Percentiles rank a stretch among this genome's conserved stretches.
These are phyloP conservation scores for Sycobia sp. DNA, from an alignment of 1,140 invertebrate genomes.

Conservation along the genomic window DNA sequence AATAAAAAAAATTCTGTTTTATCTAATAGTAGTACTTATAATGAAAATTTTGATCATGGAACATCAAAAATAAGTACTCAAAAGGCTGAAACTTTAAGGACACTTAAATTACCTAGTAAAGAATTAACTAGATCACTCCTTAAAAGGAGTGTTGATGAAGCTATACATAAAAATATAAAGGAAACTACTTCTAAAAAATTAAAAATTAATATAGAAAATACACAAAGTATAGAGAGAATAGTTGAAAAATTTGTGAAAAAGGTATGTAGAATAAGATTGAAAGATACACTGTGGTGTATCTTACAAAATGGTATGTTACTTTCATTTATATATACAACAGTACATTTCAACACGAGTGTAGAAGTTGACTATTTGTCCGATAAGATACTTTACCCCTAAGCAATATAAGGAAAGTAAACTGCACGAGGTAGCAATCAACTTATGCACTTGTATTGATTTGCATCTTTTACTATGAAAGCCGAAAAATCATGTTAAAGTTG, in stretches of 20 bases:
- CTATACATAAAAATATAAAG: constrained; percentile 2
- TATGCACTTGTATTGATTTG: too few relatives aligned
- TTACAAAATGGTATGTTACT: too few relatives aligned
- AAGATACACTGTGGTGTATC: too few relatives aligned
- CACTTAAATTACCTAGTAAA: not conserved
- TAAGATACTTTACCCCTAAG: too few relatives aligned
- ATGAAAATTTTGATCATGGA: constrained; percentile 14
- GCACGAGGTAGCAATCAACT: too few relatives aligned
- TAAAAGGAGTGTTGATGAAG: constrained; percentile 16
- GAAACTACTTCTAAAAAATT: constrained; percentile 27
- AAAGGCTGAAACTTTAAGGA: constrained; percentile 28
- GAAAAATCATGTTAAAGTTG: not conserved
- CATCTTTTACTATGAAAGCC: too few relatives aligned
- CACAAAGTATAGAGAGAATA: constrained; percentile 16
- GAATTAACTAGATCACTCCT: constrained; percentile 1
- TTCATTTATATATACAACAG: too few relatives aligned
- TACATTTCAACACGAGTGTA: too few relatives aligned
- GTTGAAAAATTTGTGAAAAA: constrained; percentile 38
- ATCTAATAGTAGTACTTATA: constrained; percentile 22
- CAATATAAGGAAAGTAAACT: too few relatives aligned
- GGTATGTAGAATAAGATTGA: too few relatives aligned
- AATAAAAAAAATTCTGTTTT: constrained; percentile 35
- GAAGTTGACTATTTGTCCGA: too few relatives aligned
- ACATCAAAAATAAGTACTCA: constrained; percentile 4
- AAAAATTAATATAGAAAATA: constrained; percentile 1